Percentiles rank a stretch among this genome's conserved stretches.
Conservation (phyloP, 2,797 vertebrate species). For the Anolis apletophallus region DNA sequence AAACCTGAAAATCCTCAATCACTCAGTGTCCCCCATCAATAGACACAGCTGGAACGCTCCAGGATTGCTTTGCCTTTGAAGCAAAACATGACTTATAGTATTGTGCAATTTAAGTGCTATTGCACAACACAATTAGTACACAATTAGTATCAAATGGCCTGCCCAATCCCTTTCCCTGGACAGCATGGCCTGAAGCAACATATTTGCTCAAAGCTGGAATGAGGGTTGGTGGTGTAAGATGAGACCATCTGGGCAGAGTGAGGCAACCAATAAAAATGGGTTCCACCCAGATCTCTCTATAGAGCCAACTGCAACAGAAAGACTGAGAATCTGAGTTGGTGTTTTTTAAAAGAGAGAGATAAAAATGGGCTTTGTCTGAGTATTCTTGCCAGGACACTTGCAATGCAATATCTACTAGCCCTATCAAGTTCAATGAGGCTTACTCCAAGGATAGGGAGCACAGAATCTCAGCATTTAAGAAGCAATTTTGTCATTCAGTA, state of each 20-base stretch:
- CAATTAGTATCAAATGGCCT: neutral
- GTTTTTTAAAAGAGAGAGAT: neutral
- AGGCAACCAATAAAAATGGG: neutral
- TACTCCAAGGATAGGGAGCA: neutral
- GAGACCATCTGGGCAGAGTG: neutral
- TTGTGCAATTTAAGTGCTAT: neutral
- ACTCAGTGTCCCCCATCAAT: no score
- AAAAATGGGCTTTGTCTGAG: neutral
- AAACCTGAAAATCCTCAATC: neutral
- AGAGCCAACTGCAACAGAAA: neutral
- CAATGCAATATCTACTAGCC: neutral
- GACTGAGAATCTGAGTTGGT: neutral
- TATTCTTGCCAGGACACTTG: neutral
- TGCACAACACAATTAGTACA: neutral
- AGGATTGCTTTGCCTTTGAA: neutral
- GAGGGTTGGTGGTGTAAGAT: neutral
- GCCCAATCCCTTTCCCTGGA: neutral
- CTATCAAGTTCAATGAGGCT: neutral
- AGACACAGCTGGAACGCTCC: neutral
- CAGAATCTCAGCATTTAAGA: neutral
- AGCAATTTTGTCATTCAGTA: slow-evolving; percentile 4
- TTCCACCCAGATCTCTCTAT: neutral
- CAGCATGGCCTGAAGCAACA: neutral
- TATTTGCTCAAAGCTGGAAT: neutral
- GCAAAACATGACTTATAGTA: neutral